Base-by-base conservation (phyloP, 2,113 vertebrate species). In the Pogonocichla stellata region DNA sequence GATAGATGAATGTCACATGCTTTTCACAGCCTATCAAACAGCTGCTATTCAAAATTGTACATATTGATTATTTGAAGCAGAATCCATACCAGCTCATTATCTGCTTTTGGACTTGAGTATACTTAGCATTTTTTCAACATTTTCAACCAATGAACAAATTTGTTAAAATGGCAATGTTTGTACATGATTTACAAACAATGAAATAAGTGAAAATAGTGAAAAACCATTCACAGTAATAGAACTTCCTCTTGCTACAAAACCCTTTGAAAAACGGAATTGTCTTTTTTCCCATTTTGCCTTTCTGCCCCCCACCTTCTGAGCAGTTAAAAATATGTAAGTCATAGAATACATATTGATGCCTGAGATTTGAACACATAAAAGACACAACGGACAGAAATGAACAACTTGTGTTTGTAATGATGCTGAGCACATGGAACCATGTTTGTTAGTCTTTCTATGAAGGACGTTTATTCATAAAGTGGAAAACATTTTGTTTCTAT, bases 281-380 rank as follows among this genome's bases (percentile, higher is more conserved):
- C 2, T 38, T 88, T 84, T 79, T 47, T 11, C 10, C 12, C 11
- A 47, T 84, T 86, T 69, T 14, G 1, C 9, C 10, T 45, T 47
- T 47, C 38, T 58, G 54, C 4, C 6, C 6, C 2, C 7, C 3
- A 18, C 12, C 3, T 77, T 86, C 57, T 69, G 14, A 91, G 19
- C 13, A 56, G 40, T 69, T 81, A 66, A 93, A 95, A 88, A 83
- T 56, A 23, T 8, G 1, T 29, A 92, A 91, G 25, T 57, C 26
- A 48, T 40, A 66, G 53, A 81, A 82, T 81, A 42, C 9, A 47
- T 71, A 50, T 20, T 36, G 18, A 19, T 86, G 61, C 43, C 58
- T 90, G 80, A 90, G 74, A 89, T 79, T 57, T 78, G 65, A 91
- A 78, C 80, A 93, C 80, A 94, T 71, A 88, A 89, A 96, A 86